A percentile compares a stretch with the other conserved stretches of the same genome.
These are phyloP conservation scores for Athalia rosae DNA, from an alignment of 2,888 invertebrate genomes.

Conservation along the genomic window DNA sequence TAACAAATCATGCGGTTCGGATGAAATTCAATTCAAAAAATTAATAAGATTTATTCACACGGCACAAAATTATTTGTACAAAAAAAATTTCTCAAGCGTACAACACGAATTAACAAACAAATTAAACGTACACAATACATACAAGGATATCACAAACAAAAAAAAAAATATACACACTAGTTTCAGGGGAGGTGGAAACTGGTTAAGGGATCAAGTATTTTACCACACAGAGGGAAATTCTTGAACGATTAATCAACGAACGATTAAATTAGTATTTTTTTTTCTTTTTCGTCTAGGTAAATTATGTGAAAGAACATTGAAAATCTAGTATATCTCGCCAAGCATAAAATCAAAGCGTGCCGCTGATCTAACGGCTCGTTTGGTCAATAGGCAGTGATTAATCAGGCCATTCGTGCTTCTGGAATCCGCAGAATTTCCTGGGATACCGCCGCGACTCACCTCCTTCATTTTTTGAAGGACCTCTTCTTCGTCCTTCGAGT, in stretches of 20 bases:
- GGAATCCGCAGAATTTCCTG: conserved; percentile 54
- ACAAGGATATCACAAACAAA: conserved; percentile 10
- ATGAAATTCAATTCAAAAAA: background rate
- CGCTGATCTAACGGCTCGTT: conserved; percentile 36
- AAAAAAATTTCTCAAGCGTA: background rate
- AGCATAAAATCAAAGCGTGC: conserved; percentile 35
- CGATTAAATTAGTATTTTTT: background rate
- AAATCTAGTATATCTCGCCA: conserved; percentile 35
- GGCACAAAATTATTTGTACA: conserved; percentile 24
- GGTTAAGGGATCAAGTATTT: background rate
- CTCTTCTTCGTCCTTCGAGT: conserved; percentile 58
- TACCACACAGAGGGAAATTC: background rate
- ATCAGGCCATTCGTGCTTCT: conserved; percentile 14
- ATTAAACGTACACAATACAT: conserved; percentile 19
- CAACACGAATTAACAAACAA: conserved; percentile 18
- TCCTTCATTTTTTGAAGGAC: conserved; percentile 72
- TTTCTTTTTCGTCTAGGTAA: background rate
- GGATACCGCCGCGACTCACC: conserved; percentile 73
- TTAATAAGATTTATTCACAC: conserved; percentile 35
- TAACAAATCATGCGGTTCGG: background rate
- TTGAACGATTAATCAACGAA: background rate
- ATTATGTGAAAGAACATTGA: background rate
- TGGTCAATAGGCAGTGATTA: conserved; percentile 26
- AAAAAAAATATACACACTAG: background rate
- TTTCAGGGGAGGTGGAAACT: background rate